These are phyloP conservation scores for Daboia siamensis DNA, from an alignment of 2,113 vertebrate genomes.

Conservation along the genomic window DNA sequence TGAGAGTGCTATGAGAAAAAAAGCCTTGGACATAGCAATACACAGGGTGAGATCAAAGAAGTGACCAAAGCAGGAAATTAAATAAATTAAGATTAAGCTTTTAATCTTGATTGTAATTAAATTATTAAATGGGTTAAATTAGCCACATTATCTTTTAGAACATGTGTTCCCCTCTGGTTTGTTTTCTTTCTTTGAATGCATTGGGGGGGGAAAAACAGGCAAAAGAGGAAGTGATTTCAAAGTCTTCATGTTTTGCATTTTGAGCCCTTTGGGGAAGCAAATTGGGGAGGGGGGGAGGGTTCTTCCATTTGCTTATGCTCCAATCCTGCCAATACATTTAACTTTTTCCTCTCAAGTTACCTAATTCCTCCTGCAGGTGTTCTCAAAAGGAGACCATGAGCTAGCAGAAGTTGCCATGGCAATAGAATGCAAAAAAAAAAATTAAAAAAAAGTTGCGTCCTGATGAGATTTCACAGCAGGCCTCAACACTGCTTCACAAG, in stretches of 20 bases:
- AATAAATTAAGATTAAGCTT: neutral
- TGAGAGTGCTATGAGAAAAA: too few species aligned
- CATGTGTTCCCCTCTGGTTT: neutral
- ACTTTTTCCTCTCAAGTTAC: conserved; percentile 28
- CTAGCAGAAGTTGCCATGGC: conserved; percentile 56
- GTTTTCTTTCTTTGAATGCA: neutral
- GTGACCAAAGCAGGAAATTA: neutral
- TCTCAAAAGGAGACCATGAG: conserved; percentile 61
- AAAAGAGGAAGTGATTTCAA: neutral
- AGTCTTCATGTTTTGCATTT: neutral
- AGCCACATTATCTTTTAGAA: conserved; percentile 29
- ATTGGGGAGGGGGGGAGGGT: neutral
- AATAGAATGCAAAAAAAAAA: conserved; percentile 65
- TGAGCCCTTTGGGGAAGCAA: neutral
- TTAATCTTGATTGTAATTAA: neutral
- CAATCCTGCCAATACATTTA: conserved; percentile 38
- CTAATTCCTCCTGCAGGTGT: conserved; percentile 55
- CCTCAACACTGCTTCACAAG: conserved; percentile 56
- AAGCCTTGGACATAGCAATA: neutral
- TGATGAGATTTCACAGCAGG: conserved; percentile 62
- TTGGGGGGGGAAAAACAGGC: too few species aligned
- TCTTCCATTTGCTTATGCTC: conserved; percentile 12
- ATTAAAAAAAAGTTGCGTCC: conserved; percentile 58
- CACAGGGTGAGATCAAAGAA: neutral
- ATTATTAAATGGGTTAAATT: neutral